Base-by-base conservation (phyloP, 2,888 invertebrate genomes). In the Cyclophora punctaria region DNA sequence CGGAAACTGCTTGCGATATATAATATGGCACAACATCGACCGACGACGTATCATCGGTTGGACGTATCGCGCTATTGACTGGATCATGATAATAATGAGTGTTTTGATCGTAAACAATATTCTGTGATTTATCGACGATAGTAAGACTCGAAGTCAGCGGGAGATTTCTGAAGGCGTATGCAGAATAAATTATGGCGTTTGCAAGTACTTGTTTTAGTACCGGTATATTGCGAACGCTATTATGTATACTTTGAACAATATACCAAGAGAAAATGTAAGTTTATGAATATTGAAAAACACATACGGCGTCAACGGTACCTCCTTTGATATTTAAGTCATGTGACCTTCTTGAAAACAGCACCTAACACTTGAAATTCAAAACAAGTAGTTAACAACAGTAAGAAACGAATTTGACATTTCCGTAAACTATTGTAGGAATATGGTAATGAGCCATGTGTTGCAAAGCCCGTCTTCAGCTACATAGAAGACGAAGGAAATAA, bases 131-230 rank as follows among this genome's bases (percentile, higher is more conserved):
- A 68, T 62, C 57, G 60, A 48, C 45, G 55, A 57, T 62, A 58
- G 59, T 59, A 52, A 55, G 50, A 52, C 53, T 59, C 53, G 47
- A 51, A 60, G 56, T 58, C 61, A 50, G 60, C 57, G 58, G 56
- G 55, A 55, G 51, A 61, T 62, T 62, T 65, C 63, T 58, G 50
- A 62, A 63, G 62, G 60, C 60, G 55, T 66, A 67, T 64, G 63
- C 64, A 60, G 60, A 65, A 63, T 66, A 69, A 64, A 69, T 72
- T 64, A 70, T 60, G 58, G 64, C 63, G 58, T 62, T 67, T 54
- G 57, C 66, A 62, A 56, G 62, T 64, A 61, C 60, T 57, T 55
- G 43, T 34, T 20, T 7, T 34, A 48, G 48, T 52, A 53, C 58
- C 48, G 50, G 58, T 58, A 60, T 51, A 49, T 51, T 58, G 50